Percentiles rank a stretch among this genome's conserved stretches.
phyloP scores from a whole-genome alignment of 1,140 invertebrate genomes.

The Pseudomyrmex flavicornis region DNA sequence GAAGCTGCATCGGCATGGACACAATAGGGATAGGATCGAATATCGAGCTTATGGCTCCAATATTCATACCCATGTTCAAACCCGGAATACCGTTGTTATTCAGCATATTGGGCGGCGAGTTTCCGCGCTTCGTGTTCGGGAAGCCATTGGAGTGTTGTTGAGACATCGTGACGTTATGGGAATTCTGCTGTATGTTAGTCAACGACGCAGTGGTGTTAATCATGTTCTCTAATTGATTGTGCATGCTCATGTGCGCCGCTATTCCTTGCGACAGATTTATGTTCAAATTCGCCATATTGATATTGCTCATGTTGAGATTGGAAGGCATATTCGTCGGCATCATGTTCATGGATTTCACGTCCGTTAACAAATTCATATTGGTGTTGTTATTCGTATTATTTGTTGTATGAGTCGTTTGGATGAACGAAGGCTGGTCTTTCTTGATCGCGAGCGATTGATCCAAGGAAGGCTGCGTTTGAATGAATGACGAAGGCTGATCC shows the following conservation, averaged over 20 bases:
- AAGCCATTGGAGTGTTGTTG: conserved; percentile 84
- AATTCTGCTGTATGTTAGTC: conserved; percentile 76
- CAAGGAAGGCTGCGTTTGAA: conserved; percentile 74
- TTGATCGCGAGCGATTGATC: conserved; percentile 79
- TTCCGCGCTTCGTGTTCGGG: conserved; percentile 83
- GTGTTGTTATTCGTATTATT: conserved; percentile 71
- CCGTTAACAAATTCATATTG: conserved; percentile 78
- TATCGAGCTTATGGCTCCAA: conserved; percentile 87
- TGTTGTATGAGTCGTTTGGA: conserved; percentile 75
- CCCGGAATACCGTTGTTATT: conserved; percentile 85
- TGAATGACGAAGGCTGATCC: conserved; percentile 71
- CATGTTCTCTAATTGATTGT: conserved; percentile 81
- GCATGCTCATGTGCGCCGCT: conserved; percentile 78
- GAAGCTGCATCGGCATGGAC: conserved; percentile 83
- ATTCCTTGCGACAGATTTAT: conserved; percentile 78
- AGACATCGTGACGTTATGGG: conserved; percentile 76
- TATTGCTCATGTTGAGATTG: conserved; percentile 78
- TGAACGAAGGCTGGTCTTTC: conserved; percentile 77
- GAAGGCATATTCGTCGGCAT: conserved; percentile 78
- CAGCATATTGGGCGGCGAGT: conserved; percentile 84
- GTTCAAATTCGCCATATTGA: conserved; percentile 79
- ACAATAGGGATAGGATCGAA: conserved; percentile 87
- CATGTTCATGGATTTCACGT: conserved; percentile 81
- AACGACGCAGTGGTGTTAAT: conserved; percentile 75
- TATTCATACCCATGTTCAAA: conserved; percentile 80